These are phyloP conservation scores for Propithecus deckenii DNA, from an alignment of 2,797 vertebrate species.

Conservation along the genomic window DNA sequence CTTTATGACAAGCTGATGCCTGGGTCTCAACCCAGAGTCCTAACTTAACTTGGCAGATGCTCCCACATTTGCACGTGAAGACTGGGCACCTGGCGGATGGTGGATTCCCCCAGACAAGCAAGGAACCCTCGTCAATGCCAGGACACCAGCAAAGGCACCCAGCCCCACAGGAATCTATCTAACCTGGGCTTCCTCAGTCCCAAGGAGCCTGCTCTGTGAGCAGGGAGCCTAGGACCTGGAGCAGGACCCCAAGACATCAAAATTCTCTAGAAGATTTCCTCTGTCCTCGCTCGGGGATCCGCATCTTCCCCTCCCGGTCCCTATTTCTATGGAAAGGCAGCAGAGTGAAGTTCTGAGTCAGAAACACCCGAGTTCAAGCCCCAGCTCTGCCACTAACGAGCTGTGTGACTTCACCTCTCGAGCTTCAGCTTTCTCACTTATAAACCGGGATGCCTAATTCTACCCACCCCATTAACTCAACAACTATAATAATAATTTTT, in stretches of 20 bases:
- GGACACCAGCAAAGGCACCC: background rate
- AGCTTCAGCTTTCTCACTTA: background rate
- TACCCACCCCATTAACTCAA: background rate
- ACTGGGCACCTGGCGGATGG: background rate
- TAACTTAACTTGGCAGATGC: background rate
- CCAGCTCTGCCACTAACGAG: background rate
- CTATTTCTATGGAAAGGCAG: background rate
- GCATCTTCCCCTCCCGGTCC: background rate
- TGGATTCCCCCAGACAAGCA: background rate
- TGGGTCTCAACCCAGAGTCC: background rate
- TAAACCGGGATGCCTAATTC: rapidly evolving
- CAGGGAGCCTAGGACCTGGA: background rate
- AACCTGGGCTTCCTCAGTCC: background rate
- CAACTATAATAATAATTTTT: background rate
- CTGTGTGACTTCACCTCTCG: background rate
- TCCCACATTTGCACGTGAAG: background rate
- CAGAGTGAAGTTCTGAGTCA: background rate
- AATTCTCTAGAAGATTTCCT: background rate
- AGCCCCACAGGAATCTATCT: background rate
- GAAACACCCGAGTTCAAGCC: background rate
- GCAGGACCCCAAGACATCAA: background rate
- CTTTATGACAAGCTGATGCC: background rate
- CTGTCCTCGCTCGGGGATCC: background rate
- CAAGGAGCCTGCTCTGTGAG: background rate
- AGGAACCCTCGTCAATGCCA: background rate